Evolutionary conservation across 2,113 vertebrate genomes (phyloP).

Genomic region (Leptobrachium ailaonicum): DNA sequence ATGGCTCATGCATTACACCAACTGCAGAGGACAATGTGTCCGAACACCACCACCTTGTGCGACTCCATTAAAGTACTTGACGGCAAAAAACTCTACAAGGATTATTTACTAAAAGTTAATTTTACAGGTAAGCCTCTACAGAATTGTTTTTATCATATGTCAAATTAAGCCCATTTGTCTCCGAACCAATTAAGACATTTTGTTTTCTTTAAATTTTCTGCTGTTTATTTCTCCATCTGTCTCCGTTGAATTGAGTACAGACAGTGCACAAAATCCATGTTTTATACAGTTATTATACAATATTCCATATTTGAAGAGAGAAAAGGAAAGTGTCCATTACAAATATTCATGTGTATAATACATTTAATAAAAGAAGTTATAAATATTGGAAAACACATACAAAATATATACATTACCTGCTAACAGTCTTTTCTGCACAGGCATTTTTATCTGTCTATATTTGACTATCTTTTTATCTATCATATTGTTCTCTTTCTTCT

Average conservation of each 20-base stretch:
- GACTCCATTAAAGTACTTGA: constrained; percentile 92
- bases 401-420: too few species aligned
- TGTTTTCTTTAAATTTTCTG: constrained; percentile 8
- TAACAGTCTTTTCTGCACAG: too few species aligned
- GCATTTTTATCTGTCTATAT: too few species aligned
- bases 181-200: background rate
- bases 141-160: background rate
- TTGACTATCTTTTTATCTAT: too few species aligned
- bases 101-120: constrained; percentile 93
- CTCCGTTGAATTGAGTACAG: background rate
- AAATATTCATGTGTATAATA: too few species aligned
- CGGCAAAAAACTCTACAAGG: constrained; percentile 88
- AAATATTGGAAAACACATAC: too few species aligned
- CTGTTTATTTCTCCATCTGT: constrained; percentile 19
- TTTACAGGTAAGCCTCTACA: constrained; percentile 82
- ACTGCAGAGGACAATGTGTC: constrained; percentile 90
- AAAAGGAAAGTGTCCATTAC: too few species aligned
- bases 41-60: constrained; percentile 90
- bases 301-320: background rate
- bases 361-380: too few species aligned
- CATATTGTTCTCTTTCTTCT: too few species aligned
- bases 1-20: constrained; percentile 91
- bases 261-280: background rate
- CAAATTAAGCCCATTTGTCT: constrained; percentile 4
- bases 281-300: background rate